Evolutionary conservation across 2,113 vertebrate genomes (phyloP).

Genomic region (Brienomyrus longianalis): DNA sequence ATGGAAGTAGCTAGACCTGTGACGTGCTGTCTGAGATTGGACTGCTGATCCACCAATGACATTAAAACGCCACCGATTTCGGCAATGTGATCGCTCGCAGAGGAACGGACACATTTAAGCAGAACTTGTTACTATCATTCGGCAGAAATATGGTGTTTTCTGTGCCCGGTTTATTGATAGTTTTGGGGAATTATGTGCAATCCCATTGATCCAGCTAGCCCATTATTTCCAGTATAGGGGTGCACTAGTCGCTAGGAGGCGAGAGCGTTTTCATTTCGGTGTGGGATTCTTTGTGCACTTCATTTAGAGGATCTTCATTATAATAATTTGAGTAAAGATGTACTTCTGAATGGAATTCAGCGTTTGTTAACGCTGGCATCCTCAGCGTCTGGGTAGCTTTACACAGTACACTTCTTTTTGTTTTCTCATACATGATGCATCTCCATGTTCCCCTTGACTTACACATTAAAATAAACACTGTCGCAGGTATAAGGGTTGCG

Average conservation of each 20-base stretch:
- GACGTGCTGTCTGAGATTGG: background rate
- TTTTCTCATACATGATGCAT: background rate
- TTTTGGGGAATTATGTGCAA: background rate
- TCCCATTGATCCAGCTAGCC: background rate
- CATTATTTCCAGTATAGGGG: background rate
- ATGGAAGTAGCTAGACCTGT: background rate
- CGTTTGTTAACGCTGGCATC: background rate
- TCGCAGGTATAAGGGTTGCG: background rate
- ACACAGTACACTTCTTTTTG: background rate
- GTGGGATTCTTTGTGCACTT: background rate
- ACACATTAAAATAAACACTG: background rate
- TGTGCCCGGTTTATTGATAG: background rate
- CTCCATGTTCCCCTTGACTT: background rate
- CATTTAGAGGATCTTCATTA: background rate
- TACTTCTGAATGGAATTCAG: background rate
- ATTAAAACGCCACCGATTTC: background rate
- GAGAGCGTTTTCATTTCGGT: conserved; percentile 10
- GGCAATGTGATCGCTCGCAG: background rate
- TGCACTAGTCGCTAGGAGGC: conserved; percentile 22
- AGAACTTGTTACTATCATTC: background rate
- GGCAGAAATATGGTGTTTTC: background rate
- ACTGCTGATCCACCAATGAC: background rate
- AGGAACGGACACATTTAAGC: background rate
- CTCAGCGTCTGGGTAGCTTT: background rate
- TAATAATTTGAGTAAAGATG: background rate